These are phyloP conservation scores for Tetropium fuscum DNA, from an alignment of 2,888 invertebrate species.

Conservation along the genomic window DNA sequence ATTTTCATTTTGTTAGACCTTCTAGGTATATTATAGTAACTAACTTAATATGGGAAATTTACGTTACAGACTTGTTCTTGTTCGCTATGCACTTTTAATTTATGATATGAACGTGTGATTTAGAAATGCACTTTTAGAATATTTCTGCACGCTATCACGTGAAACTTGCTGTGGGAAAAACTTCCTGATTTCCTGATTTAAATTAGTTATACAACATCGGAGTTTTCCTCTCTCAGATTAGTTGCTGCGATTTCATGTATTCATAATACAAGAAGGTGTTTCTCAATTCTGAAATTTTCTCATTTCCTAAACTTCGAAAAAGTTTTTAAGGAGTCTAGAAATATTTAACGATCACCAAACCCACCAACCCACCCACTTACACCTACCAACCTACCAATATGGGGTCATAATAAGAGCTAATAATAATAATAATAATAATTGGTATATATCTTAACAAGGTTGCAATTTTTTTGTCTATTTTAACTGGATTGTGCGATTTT, in stretches of 20 bases:
- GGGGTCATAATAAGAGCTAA: too few relatives aligned
- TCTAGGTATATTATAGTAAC: neutral
- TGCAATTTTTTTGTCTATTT: too few relatives aligned
- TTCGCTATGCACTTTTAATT: neutral
- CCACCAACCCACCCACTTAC: too few relatives aligned
- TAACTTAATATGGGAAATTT: neutral
- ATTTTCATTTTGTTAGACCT: too few relatives aligned
- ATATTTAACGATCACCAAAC: too few relatives aligned
- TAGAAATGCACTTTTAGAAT: neutral
- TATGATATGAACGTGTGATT: conserved; percentile 2
- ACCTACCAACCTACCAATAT: too few relatives aligned
- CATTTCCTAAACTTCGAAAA: too few relatives aligned
- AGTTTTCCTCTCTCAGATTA: neutral
- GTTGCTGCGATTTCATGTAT: neutral
- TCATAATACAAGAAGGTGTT: neutral
- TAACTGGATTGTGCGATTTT: too few relatives aligned
- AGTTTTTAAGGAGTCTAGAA: too few relatives aligned
- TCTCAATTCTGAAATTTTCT: neutral
- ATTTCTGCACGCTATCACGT: conserved; percentile 3
- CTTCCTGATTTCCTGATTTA: neutral
- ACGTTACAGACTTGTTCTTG: neutral
- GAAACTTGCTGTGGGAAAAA: conserved; percentile 3
- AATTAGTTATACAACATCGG: neutral
- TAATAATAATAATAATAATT: too few relatives aligned
- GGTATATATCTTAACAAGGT: too few relatives aligned